Evolutionary conservation across 2,797 vertebrate genomes (phyloP).

Genomic region (Emys orbicularis): DNA sequence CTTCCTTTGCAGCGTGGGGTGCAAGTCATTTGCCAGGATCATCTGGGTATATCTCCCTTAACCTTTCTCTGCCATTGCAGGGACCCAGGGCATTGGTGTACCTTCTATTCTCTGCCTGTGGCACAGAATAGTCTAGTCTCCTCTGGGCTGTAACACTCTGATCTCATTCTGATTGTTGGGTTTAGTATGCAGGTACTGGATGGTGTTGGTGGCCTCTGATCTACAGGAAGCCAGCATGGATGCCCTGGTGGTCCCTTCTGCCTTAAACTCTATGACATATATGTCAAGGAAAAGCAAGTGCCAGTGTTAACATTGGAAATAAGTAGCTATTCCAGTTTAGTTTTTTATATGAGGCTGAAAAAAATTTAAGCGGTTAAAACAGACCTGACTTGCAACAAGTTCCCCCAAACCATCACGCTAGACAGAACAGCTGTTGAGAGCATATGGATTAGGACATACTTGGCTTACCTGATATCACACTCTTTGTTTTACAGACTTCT

Average conservation of each 20-base stretch:
- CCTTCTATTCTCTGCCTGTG: background rate
- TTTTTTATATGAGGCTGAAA: rapidly evolving
- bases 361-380: background rate
- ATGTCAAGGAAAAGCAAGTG: background rate
- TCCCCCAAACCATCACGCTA: background rate
- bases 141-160: background rate
- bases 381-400: background rate
- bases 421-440: background rate
- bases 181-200: background rate
- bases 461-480: background rate
- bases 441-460: background rate
- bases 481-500: background rate
- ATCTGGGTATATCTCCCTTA: background rate
- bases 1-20: background rate
- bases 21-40: background rate
- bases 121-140: background rate
- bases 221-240: background rate
- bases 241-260: background rate
- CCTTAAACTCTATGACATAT: background rate
- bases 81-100: background rate
- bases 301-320: background rate
- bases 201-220: background rate
- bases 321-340: background rate
- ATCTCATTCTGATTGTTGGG: background rate
- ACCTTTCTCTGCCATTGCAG: background rate